Evolutionary conservation across 2,888 invertebrate genomes (phyloP).

Genomic region (Eupeodes luniger): DNA sequence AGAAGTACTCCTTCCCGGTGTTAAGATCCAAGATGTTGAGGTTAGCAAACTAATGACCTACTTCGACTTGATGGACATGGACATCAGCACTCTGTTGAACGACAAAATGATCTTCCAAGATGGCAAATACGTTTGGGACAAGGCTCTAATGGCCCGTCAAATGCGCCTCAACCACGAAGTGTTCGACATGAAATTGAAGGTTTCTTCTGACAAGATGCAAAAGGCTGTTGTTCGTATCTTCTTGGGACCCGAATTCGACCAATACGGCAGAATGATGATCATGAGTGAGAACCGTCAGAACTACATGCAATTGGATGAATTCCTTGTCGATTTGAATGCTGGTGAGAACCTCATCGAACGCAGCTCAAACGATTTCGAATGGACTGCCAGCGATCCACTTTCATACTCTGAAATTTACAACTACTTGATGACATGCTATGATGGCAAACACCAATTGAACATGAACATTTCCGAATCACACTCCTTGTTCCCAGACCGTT

Average conservation of each 20-base stretch:
- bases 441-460: slow-evolving; percentile 85
- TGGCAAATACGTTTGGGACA: slow-evolving; percentile 79
- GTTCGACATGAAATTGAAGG: slow-evolving; percentile 86
- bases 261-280: slow-evolving; percentile 83
- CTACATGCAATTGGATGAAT: slow-evolving; percentile 87
- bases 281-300: slow-evolving; percentile 86
- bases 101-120: slow-evolving; percentile 85
- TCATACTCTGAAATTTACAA: slow-evolving; percentile 83
- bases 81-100: slow-evolving; percentile 87
- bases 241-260: slow-evolving; percentile 88
- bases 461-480: slow-evolving; percentile 86
- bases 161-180: slow-evolving; percentile 88
- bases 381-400: slow-evolving; percentile 86
- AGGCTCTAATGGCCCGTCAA: slow-evolving; percentile 86
- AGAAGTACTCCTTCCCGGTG: slow-evolving; percentile 87
- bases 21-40: slow-evolving; percentile 87
- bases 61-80: slow-evolving; percentile 88
- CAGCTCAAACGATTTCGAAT: slow-evolving; percentile 76
- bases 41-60: slow-evolving; percentile 89
- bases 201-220: slow-evolving; percentile 86
- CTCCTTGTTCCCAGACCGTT: slow-evolving; percentile 89
- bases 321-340: slow-evolving; percentile 85
- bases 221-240: slow-evolving; percentile 87
- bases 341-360: slow-evolving; percentile 83
- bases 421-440: slow-evolving; percentile 85